Evolutionary conservation across 2,797 vertebrate species (phyloP), one percentile per base, ranked within the genome.

Genomic region (Hippoglossus hippoglossus): DNA sequence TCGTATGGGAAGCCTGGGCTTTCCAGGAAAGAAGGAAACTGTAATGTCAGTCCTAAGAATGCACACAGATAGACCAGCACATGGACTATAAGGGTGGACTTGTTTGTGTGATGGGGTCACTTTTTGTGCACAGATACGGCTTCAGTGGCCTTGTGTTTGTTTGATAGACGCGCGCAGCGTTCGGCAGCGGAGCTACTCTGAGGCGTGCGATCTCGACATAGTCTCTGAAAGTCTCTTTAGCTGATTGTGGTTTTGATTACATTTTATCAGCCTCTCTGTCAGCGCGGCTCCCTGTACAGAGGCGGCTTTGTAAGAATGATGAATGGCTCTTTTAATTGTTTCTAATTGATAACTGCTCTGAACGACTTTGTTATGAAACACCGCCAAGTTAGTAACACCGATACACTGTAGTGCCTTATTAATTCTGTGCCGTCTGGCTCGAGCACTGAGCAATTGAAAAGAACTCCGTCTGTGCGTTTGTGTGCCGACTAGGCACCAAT

Each of bases 351-450:
- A 90, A 88, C 79, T 87, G 79, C 86, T 86, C 68, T 79, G 72
- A 89, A 89, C 84, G 82, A 90, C 80, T 91, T 83, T 82, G 90
- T 93, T 89, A 87, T 90, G 91, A 90, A 91, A 90, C 86, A 72
- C 82, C 15, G 84, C 86, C 90, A 92, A 86, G 90, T 89, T 86
- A 85, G 86, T 87, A 88, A 89, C 89, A 89, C 84, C 47, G 77
- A 90, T 90, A 90, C 83, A 83, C 91, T 89, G 76, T 80, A 75
- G 84, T 75, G 84, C 78, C 73, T 91, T 89, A 89, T 90, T 91
- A 92, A 92, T 87, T 87, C 82, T 81, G 73, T 81, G 76, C 80
- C 72, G 73, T 87, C 90, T 91, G 87, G 84, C 85, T 87, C 16
- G 16, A 85, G 65, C 69, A 7, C 66, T 22, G 66, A 44, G 67